Conservation (phyloP, 2,113 vertebrate species). For the Dipodomys spectabilis region DNA sequence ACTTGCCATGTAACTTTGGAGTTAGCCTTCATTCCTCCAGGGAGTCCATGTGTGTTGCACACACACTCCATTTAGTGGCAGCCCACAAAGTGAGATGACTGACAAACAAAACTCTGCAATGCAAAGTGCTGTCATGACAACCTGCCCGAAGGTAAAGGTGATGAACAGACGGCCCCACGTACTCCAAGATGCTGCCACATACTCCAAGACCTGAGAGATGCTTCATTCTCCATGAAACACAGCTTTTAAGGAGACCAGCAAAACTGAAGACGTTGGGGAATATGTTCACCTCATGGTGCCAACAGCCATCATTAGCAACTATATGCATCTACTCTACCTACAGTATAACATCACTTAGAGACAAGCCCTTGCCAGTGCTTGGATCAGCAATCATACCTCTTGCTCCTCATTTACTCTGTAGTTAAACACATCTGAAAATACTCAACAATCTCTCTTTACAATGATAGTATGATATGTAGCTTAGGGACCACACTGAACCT, state of each 20-base stretch:
- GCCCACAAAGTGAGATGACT: not conserved
- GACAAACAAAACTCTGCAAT: not conserved
- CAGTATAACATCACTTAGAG: not conserved
- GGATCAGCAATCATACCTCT: not conserved
- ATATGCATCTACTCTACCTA: not conserved
- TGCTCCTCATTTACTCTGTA: not conserved
- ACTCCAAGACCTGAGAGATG: not conserved
- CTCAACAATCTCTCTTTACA: conserved; percentile 16
- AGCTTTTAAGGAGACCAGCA: not conserved
- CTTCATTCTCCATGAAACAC: not conserved
- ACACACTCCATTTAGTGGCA: not conserved
- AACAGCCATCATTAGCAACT: not conserved
- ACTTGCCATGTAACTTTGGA: not conserved
- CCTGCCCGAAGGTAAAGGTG: not conserved
- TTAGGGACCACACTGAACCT: not conserved
- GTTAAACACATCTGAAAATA: not conserved
- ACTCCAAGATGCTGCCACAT: not conserved
- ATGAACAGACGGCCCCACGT: not conserved
- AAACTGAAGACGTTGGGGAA: not conserved
- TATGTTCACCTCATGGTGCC: not conserved
- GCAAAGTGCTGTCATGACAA: not conserved
- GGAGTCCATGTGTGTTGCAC: not conserved
- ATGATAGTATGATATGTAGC: not conserved
- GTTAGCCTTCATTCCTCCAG: conserved; percentile 20
- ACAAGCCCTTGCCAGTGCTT: not conserved